Base-by-base conservation (phyloP, 2,797 vertebrate genomes). In the Philypnodon macrostomus region DNA sequence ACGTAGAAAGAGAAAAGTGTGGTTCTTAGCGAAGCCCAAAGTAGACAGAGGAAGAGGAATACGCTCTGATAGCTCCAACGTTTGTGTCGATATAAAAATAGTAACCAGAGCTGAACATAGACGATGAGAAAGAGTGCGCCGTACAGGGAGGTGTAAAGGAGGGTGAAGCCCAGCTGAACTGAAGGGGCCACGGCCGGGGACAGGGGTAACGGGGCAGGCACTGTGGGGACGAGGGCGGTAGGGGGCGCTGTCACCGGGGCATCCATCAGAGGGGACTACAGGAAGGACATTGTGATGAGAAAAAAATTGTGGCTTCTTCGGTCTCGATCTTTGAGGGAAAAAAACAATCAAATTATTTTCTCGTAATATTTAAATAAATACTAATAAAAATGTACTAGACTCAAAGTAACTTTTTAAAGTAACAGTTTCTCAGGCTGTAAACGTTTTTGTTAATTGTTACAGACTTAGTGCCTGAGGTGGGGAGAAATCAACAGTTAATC, bases 1-100 rank as follows among this genome's bases (percentile, higher is more conserved):
- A 95, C 94, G 82, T 95, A 95, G 72, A 94, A 94, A 10, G 91
- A 92, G 75, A 95, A 95, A 14, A 95, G 86, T 0, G 92, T 92
- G 53, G 92, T 93, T 9, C 93, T 90, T 26, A 95, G 82, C 10
- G 90, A 91, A 0, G 93, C 90, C 93, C 93, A 95, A 32, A 94
- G 85, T 63, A 94, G 81, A 80, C 92, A 94, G 41, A 95, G 87
- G 47, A 93, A 92, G 41, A 95, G 90, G 66, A 95, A 94, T 39
- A 90, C 69, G 0, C 92, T 95, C 87, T 95, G 93, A 73, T 93
- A 95, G 83, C 93, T 94, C 84, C 91, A 91, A 29, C 92, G 77
- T 60, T 95, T 95, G 87, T 95, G 92, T 17, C 87, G 81, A 27
- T 91, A 93, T 7, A 90, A 60, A 26, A 89, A 82, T 26, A 94